Evolutionary conservation across 2,113 vertebrate species (phyloP).

Genomic region (Genyomyrus donnyi): DNA sequence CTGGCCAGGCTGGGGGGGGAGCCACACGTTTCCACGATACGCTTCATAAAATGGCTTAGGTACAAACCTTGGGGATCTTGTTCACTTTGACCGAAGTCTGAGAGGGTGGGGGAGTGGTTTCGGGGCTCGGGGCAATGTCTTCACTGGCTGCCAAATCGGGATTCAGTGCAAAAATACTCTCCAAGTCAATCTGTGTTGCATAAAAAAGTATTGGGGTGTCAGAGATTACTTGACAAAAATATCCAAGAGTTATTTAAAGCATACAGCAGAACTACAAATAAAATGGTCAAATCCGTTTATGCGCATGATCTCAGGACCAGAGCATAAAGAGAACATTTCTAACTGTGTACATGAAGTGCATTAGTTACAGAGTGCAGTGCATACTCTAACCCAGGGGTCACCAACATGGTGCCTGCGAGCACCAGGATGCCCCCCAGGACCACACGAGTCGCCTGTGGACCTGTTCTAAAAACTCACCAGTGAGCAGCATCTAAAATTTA

Average conservation of each 20-base stretch:
- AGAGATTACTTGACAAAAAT: neutral
- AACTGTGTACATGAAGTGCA: neutral
- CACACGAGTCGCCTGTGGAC: too few relatives aligned
- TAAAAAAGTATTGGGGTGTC: neutral
- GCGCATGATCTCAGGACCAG: neutral
- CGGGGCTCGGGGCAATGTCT: slow-evolving; percentile 77
- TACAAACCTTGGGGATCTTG: slow-evolving; percentile 86
- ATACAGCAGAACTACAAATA: neutral
- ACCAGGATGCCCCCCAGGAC: too few relatives aligned
- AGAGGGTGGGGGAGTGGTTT: slow-evolving; percentile 72
- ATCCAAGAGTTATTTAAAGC: neutral
- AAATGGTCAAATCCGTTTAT: neutral
- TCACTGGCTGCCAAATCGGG: slow-evolving; percentile 84
- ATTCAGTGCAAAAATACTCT: slow-evolving; percentile 92
- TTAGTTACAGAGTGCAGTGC: neutral
- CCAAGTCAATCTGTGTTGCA: slow-evolving; percentile 81
- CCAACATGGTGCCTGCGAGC: neutral
- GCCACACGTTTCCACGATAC: neutral
- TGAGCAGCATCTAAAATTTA: too few relatives aligned
- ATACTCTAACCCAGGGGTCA: neutral
- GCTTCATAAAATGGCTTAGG: neutral
- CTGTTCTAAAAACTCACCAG: too few relatives aligned
- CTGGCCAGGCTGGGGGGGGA: too few relatives aligned
- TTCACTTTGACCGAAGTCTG: slow-evolving; percentile 71
- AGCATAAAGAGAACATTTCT: neutral